Conservation (phyloP, 2,888 invertebrate species). For the Hipparchia sbordonii region DNA sequence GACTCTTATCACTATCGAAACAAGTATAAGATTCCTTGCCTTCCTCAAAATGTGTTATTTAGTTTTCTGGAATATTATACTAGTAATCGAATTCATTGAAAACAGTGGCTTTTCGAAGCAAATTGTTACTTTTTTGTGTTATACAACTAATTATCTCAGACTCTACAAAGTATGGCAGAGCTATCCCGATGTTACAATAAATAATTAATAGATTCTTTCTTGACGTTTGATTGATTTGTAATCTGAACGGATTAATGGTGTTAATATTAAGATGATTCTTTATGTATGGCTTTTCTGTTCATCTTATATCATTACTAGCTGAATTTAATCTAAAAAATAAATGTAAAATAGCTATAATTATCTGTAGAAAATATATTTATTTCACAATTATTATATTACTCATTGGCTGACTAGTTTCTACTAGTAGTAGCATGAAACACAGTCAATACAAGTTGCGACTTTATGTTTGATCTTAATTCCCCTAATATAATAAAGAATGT, state of each 20-base stretch:
- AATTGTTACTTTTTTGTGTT: background rate
- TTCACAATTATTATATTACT: too few relatives aligned
- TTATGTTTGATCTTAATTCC: background rate
- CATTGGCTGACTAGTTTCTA: too few relatives aligned
- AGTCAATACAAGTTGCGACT: background rate
- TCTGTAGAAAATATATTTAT: too few relatives aligned
- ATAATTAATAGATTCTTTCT: conserved; percentile 16
- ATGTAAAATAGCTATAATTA: background rate
- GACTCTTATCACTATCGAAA: background rate
- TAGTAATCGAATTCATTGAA: too few relatives aligned
- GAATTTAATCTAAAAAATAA: background rate
- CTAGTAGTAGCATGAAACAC: too few relatives aligned
- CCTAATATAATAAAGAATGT: background rate
- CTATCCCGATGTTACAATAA: conserved; percentile 12
- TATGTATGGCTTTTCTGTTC: conserved; percentile 14
- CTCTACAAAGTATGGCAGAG: background rate
- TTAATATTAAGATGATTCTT: conserved; percentile 16
- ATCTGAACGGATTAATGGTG: conserved; percentile 16
- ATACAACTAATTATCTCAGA: background rate
- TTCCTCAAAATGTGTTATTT: too few relatives aligned
- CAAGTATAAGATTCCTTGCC: too few relatives aligned
- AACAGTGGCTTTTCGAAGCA: too few relatives aligned
- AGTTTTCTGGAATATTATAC: too few relatives aligned
- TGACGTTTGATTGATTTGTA: conserved; percentile 18
- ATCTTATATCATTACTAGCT: background rate